Evolutionary conservation across 2,113 vertebrate species (phyloP).

Genomic region (Equus quagga): DNA sequence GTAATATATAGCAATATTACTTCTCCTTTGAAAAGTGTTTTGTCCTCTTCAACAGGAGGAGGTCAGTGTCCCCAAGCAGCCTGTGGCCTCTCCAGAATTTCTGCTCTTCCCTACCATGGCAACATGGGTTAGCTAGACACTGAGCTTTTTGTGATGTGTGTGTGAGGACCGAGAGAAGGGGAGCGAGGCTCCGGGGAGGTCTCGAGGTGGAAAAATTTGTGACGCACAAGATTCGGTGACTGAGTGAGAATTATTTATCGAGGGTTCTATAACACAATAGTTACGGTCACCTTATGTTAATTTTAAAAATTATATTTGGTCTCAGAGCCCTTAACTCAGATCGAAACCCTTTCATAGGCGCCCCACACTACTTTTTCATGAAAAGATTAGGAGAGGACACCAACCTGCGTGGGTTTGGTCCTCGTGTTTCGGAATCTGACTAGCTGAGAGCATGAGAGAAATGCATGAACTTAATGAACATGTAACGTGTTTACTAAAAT

Average conservation of each 20-base stretch:
- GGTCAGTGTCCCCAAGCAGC: constrained; percentile 64
- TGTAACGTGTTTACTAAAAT: neutral
- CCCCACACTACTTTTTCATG: neutral
- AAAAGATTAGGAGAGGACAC: neutral
- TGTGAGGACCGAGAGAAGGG: constrained; percentile 10
- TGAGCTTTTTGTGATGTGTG: constrained; percentile 75
- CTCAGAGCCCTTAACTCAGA: neutral
- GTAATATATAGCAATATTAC: neutral
- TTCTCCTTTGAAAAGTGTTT: neutral
- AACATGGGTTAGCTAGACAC: constrained; percentile 63
- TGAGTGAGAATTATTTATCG: constrained; percentile 49
- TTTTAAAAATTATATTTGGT: neutral
- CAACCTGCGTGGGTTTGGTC: neutral
- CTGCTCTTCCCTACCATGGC: constrained; percentile 52
- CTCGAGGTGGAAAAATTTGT: constrained; percentile 65
- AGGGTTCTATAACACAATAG: constrained; percentile 47
- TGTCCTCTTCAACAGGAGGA: constrained; percentile 24
- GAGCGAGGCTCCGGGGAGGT: constrained; percentile 58
- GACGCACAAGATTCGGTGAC: neutral
- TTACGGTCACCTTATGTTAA: neutral
- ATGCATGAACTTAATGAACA: neutral
- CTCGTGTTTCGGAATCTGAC: neutral
- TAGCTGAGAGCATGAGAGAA: neutral
- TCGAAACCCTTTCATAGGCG: neutral
- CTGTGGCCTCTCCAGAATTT: neutral